Conservation (phyloP, 2,888 invertebrate species). For the Rhagonycha lutea region DNA sequence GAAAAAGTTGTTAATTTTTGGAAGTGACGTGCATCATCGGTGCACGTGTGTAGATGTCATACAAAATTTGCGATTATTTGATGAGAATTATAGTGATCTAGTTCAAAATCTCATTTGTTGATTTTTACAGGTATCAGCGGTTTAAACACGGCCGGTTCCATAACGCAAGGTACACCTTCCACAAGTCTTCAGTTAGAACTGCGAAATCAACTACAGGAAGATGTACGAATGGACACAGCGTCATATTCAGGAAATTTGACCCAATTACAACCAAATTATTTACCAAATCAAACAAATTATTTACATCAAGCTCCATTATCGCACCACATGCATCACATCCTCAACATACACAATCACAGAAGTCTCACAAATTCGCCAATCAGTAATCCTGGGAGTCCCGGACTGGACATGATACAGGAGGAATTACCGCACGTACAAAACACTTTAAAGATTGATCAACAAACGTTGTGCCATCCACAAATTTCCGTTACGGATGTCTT, state of each 20-base stretch:
- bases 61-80: too few relatives aligned
- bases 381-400: conserved; percentile 68
- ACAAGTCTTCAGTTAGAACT: conserved; percentile 49
- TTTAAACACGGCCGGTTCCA: conserved; percentile 75
- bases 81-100: too few relatives aligned
- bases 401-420: conserved; percentile 79
- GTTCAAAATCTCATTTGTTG: too few relatives aligned
- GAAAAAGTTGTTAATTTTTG: too few relatives aligned
- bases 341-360: conserved; percentile 58
- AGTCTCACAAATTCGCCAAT: conserved; percentile 66
- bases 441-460: conserved; percentile 50
- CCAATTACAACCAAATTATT: conserved; percentile 29
- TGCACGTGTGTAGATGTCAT: too few relatives aligned
- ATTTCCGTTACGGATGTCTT: conserved; percentile 91
- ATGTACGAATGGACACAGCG: conserved; percentile 58
- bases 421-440: conserved; percentile 63
- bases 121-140: conserved; percentile 68
- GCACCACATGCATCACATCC: conserved; percentile 50
- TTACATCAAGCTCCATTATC: conserved; percentile 39
- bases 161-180: conserved; percentile 72
- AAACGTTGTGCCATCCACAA: conserved; percentile 67
- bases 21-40: too few relatives aligned
- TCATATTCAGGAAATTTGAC: conserved; percentile 18
- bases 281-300: conserved; percentile 36
- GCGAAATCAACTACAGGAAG: conserved; percentile 43